Base-by-base conservation (phyloP, 2,113 vertebrate genomes). In the Colius striatus region DNA sequence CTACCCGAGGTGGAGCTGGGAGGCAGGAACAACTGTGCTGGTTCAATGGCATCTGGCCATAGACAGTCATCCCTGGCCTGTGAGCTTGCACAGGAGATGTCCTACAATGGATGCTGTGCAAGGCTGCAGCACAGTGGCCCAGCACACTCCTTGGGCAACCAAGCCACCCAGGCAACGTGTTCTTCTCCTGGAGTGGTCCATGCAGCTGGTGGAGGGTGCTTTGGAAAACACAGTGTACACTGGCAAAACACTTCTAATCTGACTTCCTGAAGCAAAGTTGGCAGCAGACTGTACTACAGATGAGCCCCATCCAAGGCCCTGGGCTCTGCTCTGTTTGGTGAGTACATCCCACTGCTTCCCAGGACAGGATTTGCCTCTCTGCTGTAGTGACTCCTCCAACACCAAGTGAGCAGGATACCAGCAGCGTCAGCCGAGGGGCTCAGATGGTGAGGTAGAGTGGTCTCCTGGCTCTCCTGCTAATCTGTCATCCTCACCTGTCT, bases 51-150 rank as follows among this genome's bases (percentile, higher is more conserved):
- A 45, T 5, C 67, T 16, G 10, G 21, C 19, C 67, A n/a, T 2
- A 6, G 38, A 13, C 53, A 12, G 2, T 1, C 48, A 8, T 2
- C 1, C 5, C 66, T 17, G 38, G n/a, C 18, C 91, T 0, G 0
- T 0, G 6, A 45, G 54, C 41, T 15, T 2, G 34, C 0, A 0
- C 79, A 9, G 84, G 27, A 50, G 84, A 4, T 9, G 47, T 50
- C 34, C 72, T 16, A 32, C 15, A 2, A 3, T 0, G 0, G 29
- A n/a, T 23, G 45, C 63, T 3, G 26, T 32, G 67, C 25, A 21
- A 29, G 23, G 38, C 71, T 58, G 88, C 21, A 47, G 53, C n/a
- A 5, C 1, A 11, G 23, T 1, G 18, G 55, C 36, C 34, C 41
- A 32, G 36, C 30, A 55, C 6, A 5, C 16, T 27, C 47, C 70